phyloP scores from a whole-genome alignment of 2,797 vertebrate genomes.

The Esox masquinongy region DNA sequence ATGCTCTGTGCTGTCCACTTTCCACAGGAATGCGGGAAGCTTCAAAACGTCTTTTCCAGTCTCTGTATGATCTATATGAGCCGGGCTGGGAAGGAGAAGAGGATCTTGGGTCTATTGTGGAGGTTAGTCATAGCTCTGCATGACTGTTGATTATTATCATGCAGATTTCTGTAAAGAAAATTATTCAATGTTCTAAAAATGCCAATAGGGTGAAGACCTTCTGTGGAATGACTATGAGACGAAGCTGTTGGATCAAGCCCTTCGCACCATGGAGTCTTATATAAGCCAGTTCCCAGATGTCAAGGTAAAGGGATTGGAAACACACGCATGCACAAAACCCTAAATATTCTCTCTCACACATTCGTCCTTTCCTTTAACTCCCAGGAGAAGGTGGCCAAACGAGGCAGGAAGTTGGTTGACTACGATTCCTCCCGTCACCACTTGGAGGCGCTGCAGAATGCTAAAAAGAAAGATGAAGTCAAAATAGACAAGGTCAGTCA shows the following conservation, averaged over 20 bases:
- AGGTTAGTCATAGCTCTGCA: conserved; percentile 68
- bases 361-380: conserved; percentile 11
- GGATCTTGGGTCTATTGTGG: conserved; percentile 83
- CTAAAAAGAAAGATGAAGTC: conserved; percentile 91
- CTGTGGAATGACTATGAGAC: conserved; percentile 95
- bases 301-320: conserved; percentile 71
- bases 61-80: conserved; percentile 88
- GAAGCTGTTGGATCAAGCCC: conserved; percentile 86
- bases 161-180: background rate
- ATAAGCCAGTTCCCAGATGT: conserved; percentile 88
- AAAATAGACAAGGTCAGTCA: conserved; percentile 90
- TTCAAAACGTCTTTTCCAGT: conserved; percentile 87
- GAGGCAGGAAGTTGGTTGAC: conserved; percentile 93
- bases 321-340: background rate
- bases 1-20: background rate
- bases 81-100: conserved; percentile 83
- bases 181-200: background rate
- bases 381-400: conserved; percentile 92
- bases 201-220: conserved; percentile 86
- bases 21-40: conserved; percentile 89
- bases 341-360: background rate
- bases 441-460: conserved; percentile 87
- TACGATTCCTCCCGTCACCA: conserved; percentile 93
- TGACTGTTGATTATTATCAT: conserved; percentile 20
- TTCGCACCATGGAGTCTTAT: conserved; percentile 90